A percentile compares a stretch with the other conserved stretches of the same genome.
Evolutionary conservation across 2,113 vertebrate species (phyloP).

Genomic region (Siniperca chuatsi): DNA sequence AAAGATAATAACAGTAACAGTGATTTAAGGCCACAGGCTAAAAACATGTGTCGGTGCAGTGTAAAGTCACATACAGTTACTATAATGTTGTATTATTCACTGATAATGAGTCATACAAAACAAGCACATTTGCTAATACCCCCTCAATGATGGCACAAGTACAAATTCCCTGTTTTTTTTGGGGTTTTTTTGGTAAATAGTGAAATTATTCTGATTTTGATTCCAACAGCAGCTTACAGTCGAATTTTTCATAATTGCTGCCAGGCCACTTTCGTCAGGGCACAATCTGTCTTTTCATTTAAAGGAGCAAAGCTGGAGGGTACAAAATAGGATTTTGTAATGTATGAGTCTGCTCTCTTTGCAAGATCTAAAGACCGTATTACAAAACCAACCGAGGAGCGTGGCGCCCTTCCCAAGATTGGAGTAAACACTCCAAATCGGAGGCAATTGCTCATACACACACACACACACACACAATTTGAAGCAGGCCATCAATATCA

Average conservation of each 20-base stretch:
- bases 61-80: background rate
- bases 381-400: conserved; percentile 31
- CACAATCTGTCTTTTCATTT: conserved; percentile 52
- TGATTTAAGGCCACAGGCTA: background rate
- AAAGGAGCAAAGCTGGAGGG: conserved; percentile 37
- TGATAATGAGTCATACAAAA: conserved; percentile 13
- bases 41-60: background rate
- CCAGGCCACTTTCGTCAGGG: conserved; percentile 37
- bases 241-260: conserved; percentile 34
- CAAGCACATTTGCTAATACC: background rate
- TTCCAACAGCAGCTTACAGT: conserved; percentile 17
- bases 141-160: conserved; percentile 4
- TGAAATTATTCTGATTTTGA: conserved; percentile 15
- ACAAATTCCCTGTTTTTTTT: background rate
- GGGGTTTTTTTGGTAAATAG: conserved; percentile 15
- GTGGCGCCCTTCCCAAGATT: conserved; percentile 29
- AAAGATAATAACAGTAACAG: background rate
- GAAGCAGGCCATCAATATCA: conserved; percentile 1
- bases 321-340: conserved; percentile 30
- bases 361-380: conserved; percentile 31
- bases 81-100: background rate
- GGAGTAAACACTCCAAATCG: conserved; percentile 36
- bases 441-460: conserved; percentile 3
- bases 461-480: background rate
- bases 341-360: conserved; percentile 38